Percentiles rank a stretch among this genome's conserved stretches.
Conservation (phyloP, 2,888 invertebrate species). For the Nymphalis urticae region DNA sequence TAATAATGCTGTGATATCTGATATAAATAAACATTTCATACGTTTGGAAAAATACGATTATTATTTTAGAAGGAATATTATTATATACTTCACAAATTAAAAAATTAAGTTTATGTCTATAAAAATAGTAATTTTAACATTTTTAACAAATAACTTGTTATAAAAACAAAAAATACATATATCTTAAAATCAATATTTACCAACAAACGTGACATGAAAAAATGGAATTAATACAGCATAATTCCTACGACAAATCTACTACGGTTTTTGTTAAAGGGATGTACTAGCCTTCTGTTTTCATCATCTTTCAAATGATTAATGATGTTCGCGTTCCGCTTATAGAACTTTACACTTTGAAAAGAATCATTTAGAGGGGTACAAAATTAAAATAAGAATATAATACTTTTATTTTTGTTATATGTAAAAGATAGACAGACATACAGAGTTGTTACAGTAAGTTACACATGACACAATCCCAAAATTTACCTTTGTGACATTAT, state of each 20-base stretch:
- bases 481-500: constrained; percentile 64
- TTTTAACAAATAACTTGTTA: too few relatives aligned
- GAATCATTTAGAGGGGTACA: constrained; percentile 23
- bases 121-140: too few relatives aligned
- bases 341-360: constrained; percentile 33
- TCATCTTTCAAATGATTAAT: constrained; percentile 46
- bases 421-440: not conserved
- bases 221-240: not conserved
- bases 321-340: constrained; percentile 41
- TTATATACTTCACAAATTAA: too few relatives aligned
- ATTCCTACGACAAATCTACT: constrained; percentile 7
- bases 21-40: too few relatives aligned
- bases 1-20: too few relatives aligned
- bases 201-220: too few relatives aligned
- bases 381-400: constrained; percentile 17
- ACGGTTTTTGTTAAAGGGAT: constrained; percentile 27
- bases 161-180: too few relatives aligned
- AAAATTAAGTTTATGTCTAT: too few relatives aligned
- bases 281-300: constrained; percentile 43
- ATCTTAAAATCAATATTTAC: too few relatives aligned
- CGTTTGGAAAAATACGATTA: too few relatives aligned
- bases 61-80: too few relatives aligned
- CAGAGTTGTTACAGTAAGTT: constrained; percentile 9
- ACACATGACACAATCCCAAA: constrained; percentile 54
- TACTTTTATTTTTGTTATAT: constrained; percentile 3